Conservation (phyloP, 2,113 vertebrate genomes). For the Cranoglanis bouderius region DNA sequence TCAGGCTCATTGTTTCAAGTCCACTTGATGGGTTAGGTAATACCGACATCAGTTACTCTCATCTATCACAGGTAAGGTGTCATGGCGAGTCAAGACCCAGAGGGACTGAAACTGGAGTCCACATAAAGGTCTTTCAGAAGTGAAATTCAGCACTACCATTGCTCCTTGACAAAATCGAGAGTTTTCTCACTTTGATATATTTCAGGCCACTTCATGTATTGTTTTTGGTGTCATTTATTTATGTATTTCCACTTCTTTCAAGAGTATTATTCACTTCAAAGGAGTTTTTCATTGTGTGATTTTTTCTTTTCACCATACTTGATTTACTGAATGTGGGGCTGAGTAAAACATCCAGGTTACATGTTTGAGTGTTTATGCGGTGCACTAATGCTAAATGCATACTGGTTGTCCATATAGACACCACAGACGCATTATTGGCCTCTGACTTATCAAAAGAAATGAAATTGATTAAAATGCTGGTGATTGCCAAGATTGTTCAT, state of each 20-base stretch:
- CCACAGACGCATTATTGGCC: not conserved
- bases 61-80: slow-evolving; percentile 66
- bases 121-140: not conserved
- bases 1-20: slow-evolving; percentile 7
- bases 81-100: slow-evolving; percentile 52
- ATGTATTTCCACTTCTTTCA: slow-evolving; percentile 23
- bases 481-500: slow-evolving; percentile 21
- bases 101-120: slow-evolving; percentile 31
- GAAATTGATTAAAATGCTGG: slow-evolving; percentile 31
- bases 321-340: not conserved
- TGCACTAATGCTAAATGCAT: not conserved
- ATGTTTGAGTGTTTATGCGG: not conserved
- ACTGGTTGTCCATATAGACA: not conserved
- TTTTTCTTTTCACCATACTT: not conserved
- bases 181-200: slow-evolving; percentile 32
- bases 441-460: slow-evolving; percentile 14
- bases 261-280: slow-evolving; percentile 31
- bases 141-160: slow-evolving; percentile 32
- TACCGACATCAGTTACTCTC: slow-evolving; percentile 51
- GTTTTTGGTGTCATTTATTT: slow-evolving; percentile 37
- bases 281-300: not conserved
- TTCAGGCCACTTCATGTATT: slow-evolving; percentile 30
- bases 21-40: slow-evolving; percentile 32
- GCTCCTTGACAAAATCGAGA: slow-evolving; percentile 12
- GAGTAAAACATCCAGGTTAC: not conserved